Percentiles rank a stretch among this genome's conserved stretches.
phyloP scores from a whole-genome alignment of 1,140 invertebrate species.

The Vanessa tameamea region DNA sequence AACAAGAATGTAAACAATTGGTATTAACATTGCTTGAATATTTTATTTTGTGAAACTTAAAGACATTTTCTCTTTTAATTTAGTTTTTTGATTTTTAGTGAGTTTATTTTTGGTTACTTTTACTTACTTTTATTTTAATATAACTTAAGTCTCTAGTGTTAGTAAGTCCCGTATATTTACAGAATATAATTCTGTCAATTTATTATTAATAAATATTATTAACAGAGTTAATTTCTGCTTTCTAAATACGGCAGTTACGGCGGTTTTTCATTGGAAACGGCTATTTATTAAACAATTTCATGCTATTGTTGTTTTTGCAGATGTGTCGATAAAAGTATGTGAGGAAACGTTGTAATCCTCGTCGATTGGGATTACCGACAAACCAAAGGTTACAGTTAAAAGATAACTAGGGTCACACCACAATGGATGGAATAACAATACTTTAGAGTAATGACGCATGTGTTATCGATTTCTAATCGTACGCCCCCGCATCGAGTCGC shows the following conservation, averaged over 20 bases:
- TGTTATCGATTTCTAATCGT: slow-evolving; percentile 74
- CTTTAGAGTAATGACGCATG: slow-evolving; percentile 62
- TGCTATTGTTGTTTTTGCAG: slow-evolving; percentile 40
- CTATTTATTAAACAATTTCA: background rate
- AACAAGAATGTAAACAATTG: slow-evolving; percentile 23
- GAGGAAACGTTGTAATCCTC: slow-evolving; percentile 65
- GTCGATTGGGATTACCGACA: slow-evolving; percentile 66
- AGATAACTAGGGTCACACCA: slow-evolving; percentile 63
- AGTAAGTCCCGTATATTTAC: background rate
- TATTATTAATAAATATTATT: background rate
- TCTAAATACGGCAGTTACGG: background rate
- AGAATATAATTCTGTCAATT: background rate
- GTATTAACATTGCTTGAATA: slow-evolving; percentile 18
- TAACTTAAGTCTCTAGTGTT: no score
- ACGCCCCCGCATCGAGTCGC: slow-evolving; percentile 54
- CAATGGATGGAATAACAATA: slow-evolving; percentile 67
- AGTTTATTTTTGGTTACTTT: background rate
- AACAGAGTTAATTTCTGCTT: background rate
- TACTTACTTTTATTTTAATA: no score
- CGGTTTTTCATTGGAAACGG: background rate
- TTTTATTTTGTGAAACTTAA: background rate
- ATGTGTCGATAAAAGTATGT: slow-evolving; percentile 46
- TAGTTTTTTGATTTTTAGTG: background rate
- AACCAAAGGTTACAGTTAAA: slow-evolving; percentile 61
- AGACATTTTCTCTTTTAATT: background rate